These are phyloP conservation scores for Acanthoscelides obtectus DNA, from an alignment of 2,888 invertebrate genomes.

Conservation along the genomic window DNA sequence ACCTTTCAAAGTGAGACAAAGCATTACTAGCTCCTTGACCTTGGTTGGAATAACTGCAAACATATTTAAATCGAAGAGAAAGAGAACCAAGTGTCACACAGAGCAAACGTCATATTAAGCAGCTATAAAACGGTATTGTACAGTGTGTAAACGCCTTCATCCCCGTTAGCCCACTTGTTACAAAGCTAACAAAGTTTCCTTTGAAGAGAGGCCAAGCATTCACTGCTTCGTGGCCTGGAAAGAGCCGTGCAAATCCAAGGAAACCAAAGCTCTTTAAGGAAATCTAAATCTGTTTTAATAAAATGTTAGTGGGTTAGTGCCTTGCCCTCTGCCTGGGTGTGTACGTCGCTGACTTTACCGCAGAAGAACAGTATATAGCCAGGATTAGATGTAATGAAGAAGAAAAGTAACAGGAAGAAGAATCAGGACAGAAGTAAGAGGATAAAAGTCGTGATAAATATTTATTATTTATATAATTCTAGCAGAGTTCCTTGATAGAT, in stretches of 20 bases:
- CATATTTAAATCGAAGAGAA: constrained; percentile 47
- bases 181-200: too few relatives aligned
- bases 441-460: constrained; percentile 44
- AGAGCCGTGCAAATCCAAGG: too few relatives aligned
- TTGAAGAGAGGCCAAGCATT: too few relatives aligned
- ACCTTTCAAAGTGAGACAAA: constrained; percentile 41
- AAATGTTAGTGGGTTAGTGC: too few relatives aligned
- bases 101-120: too few relatives aligned
- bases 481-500: constrained; percentile 10
- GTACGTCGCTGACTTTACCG: constrained; percentile 23
- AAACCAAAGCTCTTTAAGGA: too few relatives aligned
- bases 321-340: too few relatives aligned
- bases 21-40: constrained; percentile 45
- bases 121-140: too few relatives aligned
- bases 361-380: constrained; percentile 26
- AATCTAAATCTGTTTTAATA: too few relatives aligned
- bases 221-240: too few relatives aligned
- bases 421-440: constrained; percentile 43
- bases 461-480: constrained; percentile 45
- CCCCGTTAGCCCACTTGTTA: too few relatives aligned
- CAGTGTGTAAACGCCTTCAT: too few relatives aligned
- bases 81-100: constrained; percentile 37
- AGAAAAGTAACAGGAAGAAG: constrained; percentile 43
- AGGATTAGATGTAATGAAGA: constrained; percentile 41
- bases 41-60: constrained; percentile 51